Evolutionary conservation across 1,140 invertebrate species (phyloP), one percentile per base, ranked within the genome.

Genomic region (Plutomurus gul): DNA sequence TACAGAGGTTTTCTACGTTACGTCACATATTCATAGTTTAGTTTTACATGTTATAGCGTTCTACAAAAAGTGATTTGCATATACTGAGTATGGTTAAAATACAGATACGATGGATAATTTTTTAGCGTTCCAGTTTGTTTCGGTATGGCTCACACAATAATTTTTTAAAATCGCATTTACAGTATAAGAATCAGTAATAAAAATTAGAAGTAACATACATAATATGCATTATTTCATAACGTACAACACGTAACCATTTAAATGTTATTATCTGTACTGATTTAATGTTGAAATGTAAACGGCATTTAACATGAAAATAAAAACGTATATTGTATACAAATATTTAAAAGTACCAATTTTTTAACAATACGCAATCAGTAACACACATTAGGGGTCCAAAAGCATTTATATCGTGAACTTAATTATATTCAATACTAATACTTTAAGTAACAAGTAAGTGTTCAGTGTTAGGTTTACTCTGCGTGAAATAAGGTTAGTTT

Each of bases 71-170:
- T 51, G 47, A 51, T 22, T 51, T 51, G 47, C 47, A 51, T 51
- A 51, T 51, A 51, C 47, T 51, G 47, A 51, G 20, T 51, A 51
- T 51, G 47, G 47, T 51, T 51, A 51, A 51, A 51, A 51, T 51
- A 51, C 47, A 51, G 47, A 51, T 25, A 51, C 47, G 47, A 51
- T 51, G 25, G 47, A 51, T 51, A 51, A 51, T 51, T 51, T 51
- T 51, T 22, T 22, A 51, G 47, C 25, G 25, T 51, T 51, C 6
- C 18, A 22, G 47, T 51, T 51, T 51, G 47, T 51, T 22, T 51
- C 47, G 47, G 47, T 51, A 51, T 51, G 47, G 47, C 47, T 51
- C 47, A 51, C 47, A 51, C 47, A 51, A 51, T 51, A 22, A 51
- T 51, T 51, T 49, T 51, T 22, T 51, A 22, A n/a, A n/a, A n/a